Conservation (phyloP, 2,113 vertebrate genomes). For the Loxodonta africana region DNA sequence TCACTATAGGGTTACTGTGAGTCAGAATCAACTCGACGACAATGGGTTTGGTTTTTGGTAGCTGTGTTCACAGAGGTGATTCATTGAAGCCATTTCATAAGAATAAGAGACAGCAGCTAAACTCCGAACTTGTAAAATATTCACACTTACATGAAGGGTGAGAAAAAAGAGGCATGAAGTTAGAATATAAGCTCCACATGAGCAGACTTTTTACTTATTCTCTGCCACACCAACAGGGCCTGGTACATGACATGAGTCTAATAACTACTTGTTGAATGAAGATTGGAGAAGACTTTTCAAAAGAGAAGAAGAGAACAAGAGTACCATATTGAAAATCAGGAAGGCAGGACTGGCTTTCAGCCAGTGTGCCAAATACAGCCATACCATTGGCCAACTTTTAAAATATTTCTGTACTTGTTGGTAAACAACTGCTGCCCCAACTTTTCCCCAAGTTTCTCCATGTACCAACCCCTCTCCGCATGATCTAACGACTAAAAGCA, state of each 20-base stretch:
- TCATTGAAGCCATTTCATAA: background rate
- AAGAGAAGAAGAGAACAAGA: constrained; percentile 31
- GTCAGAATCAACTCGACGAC: no score
- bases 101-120: background rate
- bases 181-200: background rate
- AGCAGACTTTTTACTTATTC: background rate
- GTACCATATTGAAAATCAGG: constrained; percentile 1
- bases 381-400: background rate
- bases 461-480: background rate
- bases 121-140: background rate
- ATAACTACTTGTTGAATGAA: constrained; percentile 29
- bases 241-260: background rate
- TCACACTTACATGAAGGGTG: background rate
- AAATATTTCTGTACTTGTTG: background rate
- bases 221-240: background rate
- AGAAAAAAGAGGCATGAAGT: background rate
- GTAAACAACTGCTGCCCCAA: background rate
- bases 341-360: background rate
- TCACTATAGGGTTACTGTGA: no score
- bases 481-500: background rate
- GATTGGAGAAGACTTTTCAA: constrained; percentile 22
- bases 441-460: no score
- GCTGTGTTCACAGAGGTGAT: constrained; percentile 22
- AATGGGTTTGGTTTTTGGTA: background rate
- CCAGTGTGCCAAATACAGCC: background rate